These are phyloP conservation scores for Herminia tarsipennalis DNA, from an alignment of 2,888 invertebrate species.

Conservation along the genomic window DNA sequence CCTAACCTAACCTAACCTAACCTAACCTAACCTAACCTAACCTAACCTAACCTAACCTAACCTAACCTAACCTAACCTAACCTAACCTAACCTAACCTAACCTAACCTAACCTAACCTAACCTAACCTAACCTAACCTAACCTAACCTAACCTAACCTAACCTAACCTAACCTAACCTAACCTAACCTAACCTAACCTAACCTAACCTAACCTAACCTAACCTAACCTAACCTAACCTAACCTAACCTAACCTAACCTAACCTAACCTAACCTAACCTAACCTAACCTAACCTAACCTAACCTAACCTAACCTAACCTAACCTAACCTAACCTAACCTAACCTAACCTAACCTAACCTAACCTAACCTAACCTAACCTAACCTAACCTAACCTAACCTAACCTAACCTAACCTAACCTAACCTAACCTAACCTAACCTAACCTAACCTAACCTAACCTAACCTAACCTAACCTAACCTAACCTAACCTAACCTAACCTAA, in stretches of 20 bases:
- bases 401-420: conserved; percentile 10
- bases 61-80: conserved; percentile 30
- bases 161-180: conserved; percentile 21
- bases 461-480: conserved; percentile 15
- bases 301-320: conserved; percentile 10
- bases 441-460: conserved; percentile 12
- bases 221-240: conserved; percentile 29
- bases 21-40: conserved; percentile 1
- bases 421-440: conserved; percentile 7
- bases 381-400: conserved; percentile 11
- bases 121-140: conserved; percentile 26
- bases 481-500: conserved; percentile 16
- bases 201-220: conserved; percentile 22
- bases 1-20: conserved; percentile 1
- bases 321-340: conserved; percentile 8
- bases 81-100: conserved; percentile 31
- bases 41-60: conserved; percentile 22
- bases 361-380: conserved; percentile 12
- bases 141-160: conserved; percentile 19
- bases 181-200: conserved; percentile 22
- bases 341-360: conserved; percentile 13
- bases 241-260: conserved; percentile 9
- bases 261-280: conserved; percentile 10
- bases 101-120: conserved; percentile 26
- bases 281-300: conserved; percentile 9